Evolutionary conservation across 2,888 invertebrate genomes (phyloP), one percentile per base, ranked within the genome.

Genomic region (Lochmaea capreae): DNA sequence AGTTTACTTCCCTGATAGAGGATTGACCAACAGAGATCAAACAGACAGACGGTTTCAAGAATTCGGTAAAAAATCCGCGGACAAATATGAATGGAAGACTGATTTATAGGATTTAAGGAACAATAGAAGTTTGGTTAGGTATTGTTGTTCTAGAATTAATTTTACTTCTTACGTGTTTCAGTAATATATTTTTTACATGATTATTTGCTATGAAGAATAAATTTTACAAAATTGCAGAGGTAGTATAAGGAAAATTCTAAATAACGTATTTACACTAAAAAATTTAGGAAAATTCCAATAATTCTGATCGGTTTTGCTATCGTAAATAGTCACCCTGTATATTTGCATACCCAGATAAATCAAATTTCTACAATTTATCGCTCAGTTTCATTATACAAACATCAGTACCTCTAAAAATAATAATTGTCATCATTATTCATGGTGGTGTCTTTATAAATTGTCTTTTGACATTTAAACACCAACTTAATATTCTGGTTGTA

Each of bases 31-130:
- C 4, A 57, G 5, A n/a, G 10, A 16, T 54, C 54, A 26, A 18
- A 54, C 46, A 2, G 16, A 8, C 57, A 57, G 16, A 57, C n/a
- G 8, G 11, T 57, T 57, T 57, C 9, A 57, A 11, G n/a, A 57
- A 22, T 57, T 12, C 10, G 57, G 18, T 57, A 59, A 22, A 59
- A 33, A 59, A 59, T 33, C 12, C n/a, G 26, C n/a, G 12, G 26
- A 59, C 59, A 59, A 59, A 59, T 59, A 59, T 59, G 59, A 59
- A 59, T 6, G 59, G 14, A 33, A 14, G 59, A 59, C 33, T 59
- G 59, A 59, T 59, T 59, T 59, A 59, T 59, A 12, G 26, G 26
- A 59, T 59, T 59, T 59, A 26, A 33, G 59, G n/a, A 59, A 59
- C 59, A 59, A 59, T 59, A 59, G 59, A 59, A 59, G 26, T 14